Base-by-base conservation (phyloP, 2,888 invertebrate genomes). In the Callosobruchus maculatus region DNA sequence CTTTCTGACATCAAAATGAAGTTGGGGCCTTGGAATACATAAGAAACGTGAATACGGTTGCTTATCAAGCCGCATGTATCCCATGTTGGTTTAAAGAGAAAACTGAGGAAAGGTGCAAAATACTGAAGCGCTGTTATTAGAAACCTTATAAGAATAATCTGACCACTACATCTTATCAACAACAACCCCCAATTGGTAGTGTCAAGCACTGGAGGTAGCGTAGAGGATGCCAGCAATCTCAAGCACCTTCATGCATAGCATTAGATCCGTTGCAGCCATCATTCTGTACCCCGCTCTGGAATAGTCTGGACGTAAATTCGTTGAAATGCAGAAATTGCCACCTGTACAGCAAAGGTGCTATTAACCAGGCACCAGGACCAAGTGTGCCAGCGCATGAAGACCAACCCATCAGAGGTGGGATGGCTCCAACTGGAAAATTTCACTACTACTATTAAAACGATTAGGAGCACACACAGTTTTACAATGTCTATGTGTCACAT, bases 301-400 rank as follows among this genome's bases (percentile, higher is more conserved):
- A 88, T 99, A 81, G 87, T 99, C 99, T 0, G 96, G 95, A 22
- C 98, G 89, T 30, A 99, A 90, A 87, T 99, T 99, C 99, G 88
- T 99, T 99, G 87, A 99, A 99, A 87, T 99, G 99, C 0, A 99
- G 99, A 88, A 99, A 99, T 89, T 99, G 99, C 99, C 99, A 99
- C 18, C 97, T 95, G 88, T 95, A 99, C 18, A 99, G 89, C 20
- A 99, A 89, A 0, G 93, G 94, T 67, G 95, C 97, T 82, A 99
- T 91, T 22, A 99, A 89, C 88, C 95, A 92, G 2, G 97, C 97
- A 73, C 97, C 97, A 26, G 93, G 91, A 80, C 94, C 93, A 68
- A 98, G 87, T 0, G 89, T 87, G 69, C 96, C 95, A 0, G 94
- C 91, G 84, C 96, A 96, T 0, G 97, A 98, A 20, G 95, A 95